Evolutionary conservation across 2,888 invertebrate species (phyloP).

Genomic region (Lomographa bimaculata): DNA sequence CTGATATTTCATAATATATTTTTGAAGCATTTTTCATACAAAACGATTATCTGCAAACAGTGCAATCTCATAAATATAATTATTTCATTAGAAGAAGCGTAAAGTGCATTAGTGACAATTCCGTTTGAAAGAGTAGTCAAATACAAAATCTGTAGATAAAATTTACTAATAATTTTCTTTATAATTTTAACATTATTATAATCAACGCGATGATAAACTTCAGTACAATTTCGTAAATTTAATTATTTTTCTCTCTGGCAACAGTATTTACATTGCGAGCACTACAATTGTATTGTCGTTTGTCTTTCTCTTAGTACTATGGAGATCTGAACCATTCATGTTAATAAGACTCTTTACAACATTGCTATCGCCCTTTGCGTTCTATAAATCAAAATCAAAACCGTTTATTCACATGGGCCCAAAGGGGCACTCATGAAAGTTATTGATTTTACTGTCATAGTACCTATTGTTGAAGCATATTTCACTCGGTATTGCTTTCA

Average conservation of each 20-base stretch:
- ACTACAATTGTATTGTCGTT: slow-evolving; percentile 71
- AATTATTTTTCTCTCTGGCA: slow-evolving; percentile 49
- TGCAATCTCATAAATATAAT: too few relatives aligned
- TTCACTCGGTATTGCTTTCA: too few relatives aligned
- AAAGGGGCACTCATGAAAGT: too few relatives aligned
- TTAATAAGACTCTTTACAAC: slow-evolving; percentile 35
- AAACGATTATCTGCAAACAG: too few relatives aligned
- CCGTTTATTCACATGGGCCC: too few relatives aligned
- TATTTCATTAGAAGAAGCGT: slow-evolving; percentile 9
- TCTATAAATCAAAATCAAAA: slow-evolving; percentile 6
- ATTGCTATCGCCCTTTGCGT: slow-evolving; percentile 1
- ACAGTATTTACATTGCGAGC: slow-evolving; percentile 70
- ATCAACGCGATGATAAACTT: slow-evolving; percentile 26
- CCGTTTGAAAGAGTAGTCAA: too few relatives aligned
- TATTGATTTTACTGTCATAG: too few relatives aligned
- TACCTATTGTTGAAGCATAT: too few relatives aligned
- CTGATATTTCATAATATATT: too few relatives aligned
- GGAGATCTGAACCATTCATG: slow-evolving; percentile 38
- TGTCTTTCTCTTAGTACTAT: slow-evolving; percentile 54
- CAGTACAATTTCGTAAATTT: slow-evolving; percentile 51
- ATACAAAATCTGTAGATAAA: slow-evolving; percentile 16
- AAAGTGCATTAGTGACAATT: slow-evolving; percentile 1
- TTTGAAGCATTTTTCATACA: too few relatives aligned
- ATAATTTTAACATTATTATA: slow-evolving; percentile 16
- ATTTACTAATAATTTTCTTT: slow-evolving; percentile 2